Percentiles rank a stretch among this genome's conserved stretches.
These are phyloP conservation scores for Cyphomyrmex costatus DNA, from an alignment of 1,140 invertebrate species.

Conservation along the genomic window DNA sequence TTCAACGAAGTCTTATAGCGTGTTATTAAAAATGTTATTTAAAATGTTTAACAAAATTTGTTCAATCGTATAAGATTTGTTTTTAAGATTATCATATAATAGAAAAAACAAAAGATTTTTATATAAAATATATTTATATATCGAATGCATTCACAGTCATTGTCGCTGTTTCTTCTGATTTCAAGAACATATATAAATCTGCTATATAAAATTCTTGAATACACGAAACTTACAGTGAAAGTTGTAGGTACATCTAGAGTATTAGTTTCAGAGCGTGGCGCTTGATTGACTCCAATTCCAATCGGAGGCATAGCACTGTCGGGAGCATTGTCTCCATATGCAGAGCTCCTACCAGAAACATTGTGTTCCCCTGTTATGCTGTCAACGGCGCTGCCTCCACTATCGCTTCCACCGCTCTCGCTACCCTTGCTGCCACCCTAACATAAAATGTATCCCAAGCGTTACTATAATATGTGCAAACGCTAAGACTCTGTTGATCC, in stretches of 20 bases:
- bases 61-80: background rate
- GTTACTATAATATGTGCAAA: conserved; percentile 67
- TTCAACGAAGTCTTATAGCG: conserved; percentile 57
- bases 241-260: conserved; percentile 87
- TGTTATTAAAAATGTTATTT: conserved; percentile 43
- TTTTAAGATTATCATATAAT: conserved; percentile 12
- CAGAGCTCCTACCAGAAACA: conserved; percentile 95
- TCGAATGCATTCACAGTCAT: background rate
- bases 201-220: conserved; percentile 24
- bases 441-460: conserved; percentile 70
- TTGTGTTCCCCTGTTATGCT: conserved; percentile 95
- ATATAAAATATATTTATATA: conserved; percentile 2
- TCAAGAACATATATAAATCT: conserved; percentile 40
- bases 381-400: conserved; percentile 95
- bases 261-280: conserved; percentile 87
- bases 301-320: conserved; percentile 87
- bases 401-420: conserved; percentile 95
- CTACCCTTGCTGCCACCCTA: conserved; percentile 90
- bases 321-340: conserved; percentile 91
- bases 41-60: conserved; percentile 41
- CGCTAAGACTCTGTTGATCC: conserved; percentile 54
- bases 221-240: conserved; percentile 82
- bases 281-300: conserved; percentile 79
- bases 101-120: background rate
- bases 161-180: conserved; percentile 13